These are phyloP conservation scores for Novumbra hubbsi DNA, from an alignment of 2,797 vertebrate species.

Conservation along the genomic window DNA sequence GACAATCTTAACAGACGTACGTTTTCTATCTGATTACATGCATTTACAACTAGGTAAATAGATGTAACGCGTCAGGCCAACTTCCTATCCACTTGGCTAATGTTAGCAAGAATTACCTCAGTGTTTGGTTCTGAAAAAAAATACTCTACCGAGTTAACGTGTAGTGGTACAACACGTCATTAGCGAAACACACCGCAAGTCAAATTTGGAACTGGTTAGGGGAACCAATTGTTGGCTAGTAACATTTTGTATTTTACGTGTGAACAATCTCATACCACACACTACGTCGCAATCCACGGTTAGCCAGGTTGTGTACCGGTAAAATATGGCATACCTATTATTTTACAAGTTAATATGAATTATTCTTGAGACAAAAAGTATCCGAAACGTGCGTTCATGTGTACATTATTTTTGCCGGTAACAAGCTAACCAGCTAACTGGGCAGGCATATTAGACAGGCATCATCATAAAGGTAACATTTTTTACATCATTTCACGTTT, in stretches of 20 bases:
- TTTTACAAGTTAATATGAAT: no score
- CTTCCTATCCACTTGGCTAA: background rate
- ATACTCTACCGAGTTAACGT: no score
- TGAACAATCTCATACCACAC: no score
- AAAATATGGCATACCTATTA: no score
- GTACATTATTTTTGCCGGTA: background rate
- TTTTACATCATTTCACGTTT: slow-evolving; percentile 2
- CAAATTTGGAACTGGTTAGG: no score
- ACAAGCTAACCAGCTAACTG: background rate
- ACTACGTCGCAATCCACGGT: no score
- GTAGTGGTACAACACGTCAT: no score
- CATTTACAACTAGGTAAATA: background rate
- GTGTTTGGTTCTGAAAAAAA: background rate
- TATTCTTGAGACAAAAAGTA: background rate
- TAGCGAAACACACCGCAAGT: no score
- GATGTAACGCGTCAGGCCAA: background rate
- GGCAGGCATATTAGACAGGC: slow-evolving; percentile 13
- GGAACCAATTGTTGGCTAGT: no score
- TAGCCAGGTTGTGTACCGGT: background rate
- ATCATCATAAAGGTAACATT: background rate
- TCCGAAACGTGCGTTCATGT: background rate
- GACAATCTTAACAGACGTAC: slow-evolving; percentile 35
- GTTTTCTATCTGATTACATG: background rate
- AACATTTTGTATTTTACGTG: no score
- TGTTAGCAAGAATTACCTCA: background rate